Evolutionary conservation across 2,113 vertebrate genomes (phyloP).

Genomic region (Oncorhynchus gorbuscha): DNA sequence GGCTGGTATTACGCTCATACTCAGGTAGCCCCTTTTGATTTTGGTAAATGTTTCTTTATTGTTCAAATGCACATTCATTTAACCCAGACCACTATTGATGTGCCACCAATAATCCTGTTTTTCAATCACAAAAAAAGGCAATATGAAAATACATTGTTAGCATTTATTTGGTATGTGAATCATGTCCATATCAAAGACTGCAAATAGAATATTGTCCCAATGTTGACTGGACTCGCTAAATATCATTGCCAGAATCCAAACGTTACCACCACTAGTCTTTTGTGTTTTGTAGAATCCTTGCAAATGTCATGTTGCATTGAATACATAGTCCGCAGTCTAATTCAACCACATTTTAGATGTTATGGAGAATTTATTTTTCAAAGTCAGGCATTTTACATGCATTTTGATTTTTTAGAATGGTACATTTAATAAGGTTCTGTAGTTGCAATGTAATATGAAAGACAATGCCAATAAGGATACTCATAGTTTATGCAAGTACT

Average conservation of each 20-base stretch:
- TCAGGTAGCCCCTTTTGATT: conserved; percentile 63
- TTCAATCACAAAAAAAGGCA: not conserved
- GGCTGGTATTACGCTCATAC: conserved; percentile 54
- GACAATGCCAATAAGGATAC: conserved; percentile 53
- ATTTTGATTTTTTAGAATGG: conserved; percentile 45
- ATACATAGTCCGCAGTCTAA: conserved; percentile 21
- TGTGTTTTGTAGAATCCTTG: conserved; percentile 2
- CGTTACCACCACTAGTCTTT: conserved; percentile 29
- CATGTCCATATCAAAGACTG: conserved; percentile 46
- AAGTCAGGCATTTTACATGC: conserved; percentile 76
- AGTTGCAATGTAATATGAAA: conserved; percentile 57
- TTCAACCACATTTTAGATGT: conserved; percentile 69
- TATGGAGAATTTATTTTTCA: conserved; percentile 81
- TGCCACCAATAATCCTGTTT: not conserved
- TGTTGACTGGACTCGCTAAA: conserved; percentile 17
- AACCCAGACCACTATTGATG: conserved; percentile 46
- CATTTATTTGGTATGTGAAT: conserved; percentile 14
- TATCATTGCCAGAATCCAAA: conserved; percentile 11
- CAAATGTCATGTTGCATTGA: conserved; percentile 4
- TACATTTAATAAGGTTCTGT: conserved; percentile 69
- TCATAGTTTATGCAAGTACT: conserved; percentile 60
- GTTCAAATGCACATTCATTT: conserved; percentile 32
- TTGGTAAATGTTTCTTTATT: conserved; percentile 50
- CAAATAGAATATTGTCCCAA: conserved; percentile 41
- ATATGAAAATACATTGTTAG: not conserved